Evolutionary conservation across 2,888 invertebrate genomes (phyloP), one percentile per base, ranked within the genome.

Genomic region (Hylaea fasciaria): DNA sequence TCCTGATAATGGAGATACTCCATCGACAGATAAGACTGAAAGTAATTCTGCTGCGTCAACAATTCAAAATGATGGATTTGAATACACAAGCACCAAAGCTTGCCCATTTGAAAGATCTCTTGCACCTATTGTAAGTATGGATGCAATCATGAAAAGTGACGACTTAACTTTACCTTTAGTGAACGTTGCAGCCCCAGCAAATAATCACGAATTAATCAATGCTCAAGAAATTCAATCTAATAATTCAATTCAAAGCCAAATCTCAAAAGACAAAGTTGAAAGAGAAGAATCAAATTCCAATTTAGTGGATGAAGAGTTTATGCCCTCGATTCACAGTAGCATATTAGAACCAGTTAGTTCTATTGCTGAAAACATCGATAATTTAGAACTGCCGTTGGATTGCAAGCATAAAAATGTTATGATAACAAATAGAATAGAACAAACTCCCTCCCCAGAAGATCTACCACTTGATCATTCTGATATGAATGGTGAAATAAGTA

Each of bases 381-480:
- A 94, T 79, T 85, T 94, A 77, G 93, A 93, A 71, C 85, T 94
- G 71, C 91, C 91, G 32, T 76, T 94, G 65, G 89, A 92, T 75
- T 89, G 92, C 60, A 89, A 91, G 71, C 85, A 93, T 32, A 10
- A 32, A 32, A 32, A 32, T 71, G 77, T 82, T 47, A 71, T 83
- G 45, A 75, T 83, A 47, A 70, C 84, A 47, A 89, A 84, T 65
- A 82, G 95, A 63, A 93, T 95, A 77, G 96, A 96, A 80, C 95
- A 96, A 76, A 97, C 97, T 0, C 97, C 97, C 0, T 97, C 97
- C 0, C 96, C 97, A 0, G 97, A 97, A 87, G 97, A 97, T 77
- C 87, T 97, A 52, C 97, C 97, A 0, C 87, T 97, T 39, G 97
- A 97, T 81, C 95, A 95, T 14, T 94, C 95, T 10, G 95, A 95